Evolutionary conservation across 2,888 invertebrate species (phyloP).

Genomic region (Cantharis rufa): DNA sequence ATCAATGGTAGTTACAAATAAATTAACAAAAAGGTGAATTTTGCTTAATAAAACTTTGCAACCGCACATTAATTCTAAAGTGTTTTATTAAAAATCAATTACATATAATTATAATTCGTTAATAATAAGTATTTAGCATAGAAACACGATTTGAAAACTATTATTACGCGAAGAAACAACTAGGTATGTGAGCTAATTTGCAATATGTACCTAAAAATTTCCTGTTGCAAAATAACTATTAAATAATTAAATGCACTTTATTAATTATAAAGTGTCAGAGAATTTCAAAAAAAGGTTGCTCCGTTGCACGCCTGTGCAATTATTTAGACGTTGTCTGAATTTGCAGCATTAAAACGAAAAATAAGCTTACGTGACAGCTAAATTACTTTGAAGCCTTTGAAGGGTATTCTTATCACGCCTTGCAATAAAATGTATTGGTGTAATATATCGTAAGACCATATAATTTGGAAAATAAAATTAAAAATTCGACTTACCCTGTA

Average conservation of each 20-base stretch:
- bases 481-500: not conserved
- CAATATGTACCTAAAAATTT: not conserved
- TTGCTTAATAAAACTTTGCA: too few species aligned
- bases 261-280: not conserved
- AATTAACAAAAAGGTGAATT: too few species aligned
- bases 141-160: not conserved
- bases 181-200: not conserved
- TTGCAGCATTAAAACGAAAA: slow-evolving; percentile 3
- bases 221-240: not conserved
- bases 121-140: not conserved
- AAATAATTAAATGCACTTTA: not conserved
- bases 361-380: not conserved
- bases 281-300: not conserved
- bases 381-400: not conserved
- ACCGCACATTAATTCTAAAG: not conserved
- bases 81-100: not conserved
- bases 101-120: not conserved
- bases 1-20: too few species aligned
- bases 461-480: not conserved
- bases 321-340: slow-evolving; percentile 5
- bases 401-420: not conserved
- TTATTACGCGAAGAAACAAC: not conserved
- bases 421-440: not conserved
- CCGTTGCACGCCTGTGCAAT: slow-evolving; percentile 11
- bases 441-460: not conserved